These are phyloP conservation scores for Macaria liturata DNA, from an alignment of 2,888 invertebrate species.

Conservation along the genomic window DNA sequence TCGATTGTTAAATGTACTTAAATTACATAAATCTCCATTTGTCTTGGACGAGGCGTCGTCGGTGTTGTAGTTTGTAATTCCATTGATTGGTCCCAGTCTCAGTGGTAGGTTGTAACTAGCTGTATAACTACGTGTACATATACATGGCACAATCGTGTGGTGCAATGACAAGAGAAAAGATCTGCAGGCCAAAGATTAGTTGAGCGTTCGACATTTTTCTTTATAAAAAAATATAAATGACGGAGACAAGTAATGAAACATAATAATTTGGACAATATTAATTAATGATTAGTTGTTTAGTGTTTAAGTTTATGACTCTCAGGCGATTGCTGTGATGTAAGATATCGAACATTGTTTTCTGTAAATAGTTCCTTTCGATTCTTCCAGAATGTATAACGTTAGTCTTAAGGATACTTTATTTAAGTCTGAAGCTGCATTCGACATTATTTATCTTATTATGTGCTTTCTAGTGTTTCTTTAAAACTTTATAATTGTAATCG, in stretches of 20 bases:
- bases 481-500: too few species aligned
- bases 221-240: conserved; percentile 39
- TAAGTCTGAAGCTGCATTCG: conserved; percentile 26
- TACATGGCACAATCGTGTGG: conserved; percentile 60
- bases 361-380: conserved; percentile 48
- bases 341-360: conserved; percentile 52
- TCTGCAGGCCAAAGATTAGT: conserved; percentile 82
- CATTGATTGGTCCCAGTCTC: conserved; percentile 46
- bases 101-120: conserved; percentile 55
- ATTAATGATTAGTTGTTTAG: conserved; percentile 40
- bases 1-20: conserved; percentile 69
- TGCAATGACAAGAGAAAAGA: conserved; percentile 56
- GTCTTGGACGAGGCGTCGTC: conserved; percentile 20
- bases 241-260: conserved; percentile 43
- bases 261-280: conserved; percentile 61
- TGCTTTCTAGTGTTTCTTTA: too few species aligned
- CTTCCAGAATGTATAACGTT: conserved; percentile 29
- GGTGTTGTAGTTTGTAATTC: conserved; percentile 30
- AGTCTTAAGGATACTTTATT: conserved; percentile 22
- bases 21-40: conserved; percentile 43
- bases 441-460: conserved; percentile 1
- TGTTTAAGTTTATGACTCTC: conserved; percentile 73
- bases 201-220: conserved; percentile 48
- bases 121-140: conserved; percentile 31
- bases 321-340: conserved; percentile 81